phyloP scores from a whole-genome alignment of 2,888 invertebrate genomes.

The Troglohyphantes excavatus region DNA sequence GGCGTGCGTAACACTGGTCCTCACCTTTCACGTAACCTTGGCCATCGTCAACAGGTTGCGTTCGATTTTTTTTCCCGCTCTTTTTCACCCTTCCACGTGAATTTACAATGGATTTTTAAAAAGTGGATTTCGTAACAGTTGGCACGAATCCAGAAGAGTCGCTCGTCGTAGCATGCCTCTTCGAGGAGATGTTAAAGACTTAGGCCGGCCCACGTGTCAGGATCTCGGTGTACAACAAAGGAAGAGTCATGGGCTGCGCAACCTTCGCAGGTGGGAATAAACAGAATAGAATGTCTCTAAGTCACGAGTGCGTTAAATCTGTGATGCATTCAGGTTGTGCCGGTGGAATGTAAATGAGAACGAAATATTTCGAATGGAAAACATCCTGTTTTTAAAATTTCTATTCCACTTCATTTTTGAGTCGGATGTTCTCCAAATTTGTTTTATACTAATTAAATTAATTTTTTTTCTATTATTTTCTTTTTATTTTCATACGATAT shows the following conservation, averaged over 20 bases:
- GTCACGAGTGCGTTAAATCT: not conserved
- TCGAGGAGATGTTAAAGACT: not conserved
- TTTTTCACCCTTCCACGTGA: slow-evolving; percentile 1
- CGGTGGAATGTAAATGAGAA: not conserved
- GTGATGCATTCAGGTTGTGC: not conserved
- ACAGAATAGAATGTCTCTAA: not conserved
- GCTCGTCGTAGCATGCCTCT: slow-evolving; percentile 1
- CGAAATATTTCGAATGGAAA: not conserved
- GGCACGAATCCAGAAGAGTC: slow-evolving; percentile 23
- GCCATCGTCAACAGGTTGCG: slow-evolving; percentile 45
- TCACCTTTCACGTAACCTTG: slow-evolving; percentile 54
- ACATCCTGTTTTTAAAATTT: too few species aligned
- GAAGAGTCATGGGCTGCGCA: slow-evolving; percentile 14
- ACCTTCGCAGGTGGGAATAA: not conserved
- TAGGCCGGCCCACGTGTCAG: not conserved
- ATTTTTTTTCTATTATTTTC: too few species aligned
- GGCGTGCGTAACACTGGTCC: slow-evolving; percentile 33
- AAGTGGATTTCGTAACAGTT: slow-evolving; percentile 6
- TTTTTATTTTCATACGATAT: too few species aligned
- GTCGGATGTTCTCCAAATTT: too few species aligned
- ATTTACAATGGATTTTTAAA: slow-evolving; percentile 31
- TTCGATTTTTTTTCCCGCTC: not conserved
- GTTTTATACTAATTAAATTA: too few species aligned
- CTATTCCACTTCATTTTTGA: too few species aligned
- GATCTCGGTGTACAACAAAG: not conserved